phyloP scores from a whole-genome alignment of 2,888 invertebrate genomes.

The Heliconius charithonia region DNA sequence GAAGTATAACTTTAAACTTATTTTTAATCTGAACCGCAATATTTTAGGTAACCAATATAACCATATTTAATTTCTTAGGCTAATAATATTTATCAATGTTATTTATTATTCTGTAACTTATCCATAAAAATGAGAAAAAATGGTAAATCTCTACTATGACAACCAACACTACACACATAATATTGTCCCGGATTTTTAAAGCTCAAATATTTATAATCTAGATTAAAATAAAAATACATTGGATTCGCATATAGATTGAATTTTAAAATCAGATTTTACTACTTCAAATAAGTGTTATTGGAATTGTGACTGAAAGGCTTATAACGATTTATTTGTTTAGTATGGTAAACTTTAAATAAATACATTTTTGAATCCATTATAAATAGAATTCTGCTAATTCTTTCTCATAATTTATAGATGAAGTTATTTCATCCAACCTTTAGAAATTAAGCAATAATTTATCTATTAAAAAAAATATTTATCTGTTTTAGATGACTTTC shows the following conservation, averaged over 20 bases:
- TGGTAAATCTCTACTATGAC: constrained; percentile 7
- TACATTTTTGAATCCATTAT: not conserved
- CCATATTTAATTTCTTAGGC: not conserved
- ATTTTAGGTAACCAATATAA: not conserved
- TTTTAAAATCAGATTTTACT: constrained; percentile 20
- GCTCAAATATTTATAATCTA: constrained; percentile 31
- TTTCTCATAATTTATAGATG: too few relatives aligned
- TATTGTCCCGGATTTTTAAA: constrained; percentile 32
- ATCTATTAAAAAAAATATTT: too few relatives aligned
- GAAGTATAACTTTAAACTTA: not conserved
- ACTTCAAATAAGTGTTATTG: constrained; percentile 6
- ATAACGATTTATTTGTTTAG: not conserved
- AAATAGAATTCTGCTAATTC: not conserved
- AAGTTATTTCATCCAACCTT: too few relatives aligned
- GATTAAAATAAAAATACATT: constrained; percentile 27
- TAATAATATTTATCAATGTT: not conserved
- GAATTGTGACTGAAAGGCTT: not conserved
- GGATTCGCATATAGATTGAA: constrained; percentile 11
- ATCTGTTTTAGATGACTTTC: not conserved
- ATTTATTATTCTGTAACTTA: not conserved
- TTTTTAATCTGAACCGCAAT: not conserved
- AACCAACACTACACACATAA: constrained; percentile 28
- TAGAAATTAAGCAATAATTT: not conserved
- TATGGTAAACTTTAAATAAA: not conserved
- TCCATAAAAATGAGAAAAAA: constrained; percentile 13